Evolutionary conservation across 1,140 invertebrate species (phyloP), one percentile per base, ranked within the genome.

Genomic region (Rhizoglyphus robini): DNA sequence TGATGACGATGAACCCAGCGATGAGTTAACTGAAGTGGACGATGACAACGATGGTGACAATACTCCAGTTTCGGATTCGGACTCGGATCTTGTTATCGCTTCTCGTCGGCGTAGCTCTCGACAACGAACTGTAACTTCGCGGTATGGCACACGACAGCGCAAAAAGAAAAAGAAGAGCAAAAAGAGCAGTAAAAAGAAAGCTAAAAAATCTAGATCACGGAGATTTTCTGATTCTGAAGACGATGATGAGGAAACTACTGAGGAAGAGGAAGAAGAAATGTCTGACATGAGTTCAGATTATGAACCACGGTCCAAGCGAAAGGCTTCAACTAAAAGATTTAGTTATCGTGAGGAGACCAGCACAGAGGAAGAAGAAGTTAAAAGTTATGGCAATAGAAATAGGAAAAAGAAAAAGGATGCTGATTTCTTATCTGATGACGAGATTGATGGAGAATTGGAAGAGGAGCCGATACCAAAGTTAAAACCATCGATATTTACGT

Each of bases 341-440:
- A 72, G 69, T 49, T 73, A 73, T 48, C 67, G 65, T 38, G 74
- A 76, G 30, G 67, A 70, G 3, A 72, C 71, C n/a, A 73, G 73
- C 46, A 69, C 71, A 38, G 82, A 82, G 8, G 80, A 74, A 5
- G 73, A 82, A 0, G 83, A 71, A 5, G 68, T 69, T 62, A 27
- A 70, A 23, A 64, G 68, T 71, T 71, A 62, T 69, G 69, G 59
- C 29, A 3, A 71, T 81, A 83, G 66, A 49, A 69, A 47, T 60
- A 70, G 51, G 67, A 68, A 20, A 64, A 71, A 65, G 3, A 57
- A 54, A 36, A 73, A 74, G 23, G 67, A 70, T 1, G 71, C 71
- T 20, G 73, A 73, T n/a, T n/a, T n/a, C n/a, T n/a, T n/a, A 51
- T 68, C 68, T 57, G 81, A 82, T 15, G 80, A 70, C 31, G 69